phyloP scores from a whole-genome alignment of 37 sponge, comb jelly and placozoan species.

The Cladorhizidae sp. region DNA sequence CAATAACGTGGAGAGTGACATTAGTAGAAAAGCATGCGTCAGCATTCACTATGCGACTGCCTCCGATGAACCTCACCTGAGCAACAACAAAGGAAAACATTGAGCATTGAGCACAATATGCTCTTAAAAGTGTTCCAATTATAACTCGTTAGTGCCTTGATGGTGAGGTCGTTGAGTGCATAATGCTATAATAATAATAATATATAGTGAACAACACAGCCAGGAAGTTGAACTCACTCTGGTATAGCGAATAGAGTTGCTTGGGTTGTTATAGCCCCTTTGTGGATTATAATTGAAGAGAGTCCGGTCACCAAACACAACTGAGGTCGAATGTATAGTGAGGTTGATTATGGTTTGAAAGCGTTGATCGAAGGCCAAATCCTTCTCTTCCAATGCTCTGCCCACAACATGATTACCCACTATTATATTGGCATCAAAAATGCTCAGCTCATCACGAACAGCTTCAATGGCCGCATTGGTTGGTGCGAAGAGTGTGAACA shows the following conservation, averaged over 20 bases:
- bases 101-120: no score
- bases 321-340: conserved; percentile 19
- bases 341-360: background rate
- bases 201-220: background rate
- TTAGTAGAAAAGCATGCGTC: conserved; percentile 34
- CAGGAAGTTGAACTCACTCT: background rate
- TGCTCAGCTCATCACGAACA: background rate
- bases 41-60: conserved; percentile 21
- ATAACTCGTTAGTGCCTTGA: no score
- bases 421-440: background rate
- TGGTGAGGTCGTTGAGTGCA: no score
- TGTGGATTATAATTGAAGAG: background rate
- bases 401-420: conserved; percentile 48
- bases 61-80: conserved; percentile 45
- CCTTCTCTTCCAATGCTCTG: conserved; percentile 2
- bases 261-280: background rate
- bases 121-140: no score
- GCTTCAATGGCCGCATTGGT: conserved; percentile 45
- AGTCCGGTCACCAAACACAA: background rate
- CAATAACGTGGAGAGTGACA: conserved; percentile 46
- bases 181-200: background rate
- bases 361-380: background rate
- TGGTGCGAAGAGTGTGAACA: conserved; percentile 43
- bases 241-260: background rate
- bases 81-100: no score